These are phyloP conservation scores for Metaphire vulgaris DNA, from an alignment of 1,140 invertebrate species.

Conservation along the genomic window DNA sequence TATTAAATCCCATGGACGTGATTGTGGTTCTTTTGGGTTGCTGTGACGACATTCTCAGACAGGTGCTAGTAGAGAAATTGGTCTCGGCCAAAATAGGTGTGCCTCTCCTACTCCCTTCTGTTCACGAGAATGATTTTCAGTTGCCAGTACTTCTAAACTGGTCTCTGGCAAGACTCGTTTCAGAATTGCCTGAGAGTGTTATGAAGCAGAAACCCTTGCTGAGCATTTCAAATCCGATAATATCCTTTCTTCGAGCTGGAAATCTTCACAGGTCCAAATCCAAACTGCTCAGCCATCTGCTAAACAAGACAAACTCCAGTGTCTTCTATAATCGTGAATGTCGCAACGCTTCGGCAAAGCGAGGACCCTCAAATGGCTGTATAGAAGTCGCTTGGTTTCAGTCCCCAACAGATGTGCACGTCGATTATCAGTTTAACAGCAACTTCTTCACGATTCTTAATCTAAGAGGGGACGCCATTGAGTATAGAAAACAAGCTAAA, in stretches of 20 bases:
- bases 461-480: neutral
- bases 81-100: too few species aligned
- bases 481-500: neutral
- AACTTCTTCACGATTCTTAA: neutral
- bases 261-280: conserved; percentile 6
- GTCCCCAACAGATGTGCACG: neutral
- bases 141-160: too few species aligned
- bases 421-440: neutral
- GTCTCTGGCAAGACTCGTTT: neutral
- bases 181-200: neutral
- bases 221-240: neutral
- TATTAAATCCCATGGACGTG: too few species aligned
- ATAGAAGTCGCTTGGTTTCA: neutral
- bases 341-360: neutral
- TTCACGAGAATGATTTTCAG: too few species aligned
- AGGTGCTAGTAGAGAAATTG: too few species aligned
- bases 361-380: neutral
- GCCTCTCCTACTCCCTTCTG: too few species aligned
- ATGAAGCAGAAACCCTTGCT: neutral
- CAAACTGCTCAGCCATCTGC: neutral
- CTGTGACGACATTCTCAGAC: too few species aligned
- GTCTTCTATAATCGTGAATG: neutral
- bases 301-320: neutral
- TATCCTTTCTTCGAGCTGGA: conserved; percentile 1
- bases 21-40: too few species aligned